Base-by-base conservation (phyloP, 2,888 invertebrate genomes). In the Cryptus armator region DNA sequence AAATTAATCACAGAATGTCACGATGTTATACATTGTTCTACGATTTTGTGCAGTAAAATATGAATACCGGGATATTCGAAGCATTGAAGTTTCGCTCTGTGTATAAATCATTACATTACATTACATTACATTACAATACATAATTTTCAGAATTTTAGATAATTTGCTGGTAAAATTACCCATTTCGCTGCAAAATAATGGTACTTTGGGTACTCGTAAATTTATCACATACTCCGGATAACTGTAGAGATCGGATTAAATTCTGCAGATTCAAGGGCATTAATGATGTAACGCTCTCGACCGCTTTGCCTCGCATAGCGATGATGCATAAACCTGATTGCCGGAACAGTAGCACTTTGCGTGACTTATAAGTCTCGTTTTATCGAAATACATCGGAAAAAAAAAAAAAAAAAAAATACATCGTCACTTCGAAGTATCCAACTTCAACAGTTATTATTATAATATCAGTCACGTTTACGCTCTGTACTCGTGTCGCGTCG, bases 381-480 rank as follows among this genome's bases (percentile, higher is more conserved):
- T 46, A 37, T 78, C 24, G 59, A 4, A 16, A 51, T 4, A 24
- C 1, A 16, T 56, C 2, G 14, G 37, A 51, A 51, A 70, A 37
- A 16, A 29, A 70, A 7, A 32, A 29, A 59, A 59, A 24, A 59
- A 24, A 29, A 19, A 16, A 19, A 24, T 24, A 19, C 56, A 48
- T 29, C 24, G 24, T 2, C 32, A 29, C 29, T 59, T 59, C 51
- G 32, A 3, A 14, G n/a, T 16, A 12, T 70, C 53, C 12, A 51
- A 51, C 29, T 9, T 7, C 10, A 46, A 29, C 32, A 32, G 51
- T 32, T 70, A 51, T 70, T 64, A 70, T 78, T 62, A 46, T 37
- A 32, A 70, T 37, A 78, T 62, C 19, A 19, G 62, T 78, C 64
- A 64, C 70, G 71, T 79, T 79, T 79, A 64, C 19, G 12, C n/a